These are phyloP conservation scores for Puntigrus tetrazona DNA, from an alignment of 2,113 vertebrate genomes.

Conservation along the genomic window DNA sequence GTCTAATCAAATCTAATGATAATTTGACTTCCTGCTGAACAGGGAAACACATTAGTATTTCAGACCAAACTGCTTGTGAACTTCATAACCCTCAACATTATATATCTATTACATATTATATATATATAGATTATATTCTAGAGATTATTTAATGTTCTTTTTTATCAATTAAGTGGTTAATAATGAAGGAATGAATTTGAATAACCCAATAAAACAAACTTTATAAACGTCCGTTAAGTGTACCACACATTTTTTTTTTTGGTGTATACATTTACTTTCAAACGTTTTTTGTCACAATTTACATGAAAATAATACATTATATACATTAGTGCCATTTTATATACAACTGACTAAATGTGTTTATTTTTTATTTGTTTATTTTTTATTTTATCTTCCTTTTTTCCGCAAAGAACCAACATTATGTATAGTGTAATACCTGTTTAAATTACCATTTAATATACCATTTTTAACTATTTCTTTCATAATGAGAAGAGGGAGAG, in stretches of 20 bases:
- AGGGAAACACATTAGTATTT: not conserved
- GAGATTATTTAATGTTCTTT: not conserved
- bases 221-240: not conserved
- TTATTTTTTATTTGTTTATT: not conserved
- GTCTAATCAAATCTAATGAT: conserved; percentile 45
- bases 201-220: not conserved
- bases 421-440: not conserved
- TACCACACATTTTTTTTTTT: not conserved
- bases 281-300: not conserved
- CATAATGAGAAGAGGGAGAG: not conserved
- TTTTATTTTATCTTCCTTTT: not conserved
- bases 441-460: no score
- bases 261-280: not conserved
- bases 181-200: not conserved
- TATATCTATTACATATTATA: not conserved
- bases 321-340: not conserved
- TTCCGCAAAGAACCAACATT: not conserved
- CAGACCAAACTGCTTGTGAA: conserved; percentile 22
- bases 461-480: not conserved
- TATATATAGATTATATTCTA: not conserved
- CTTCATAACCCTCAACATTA: not conserved
- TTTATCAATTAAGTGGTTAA: not conserved
- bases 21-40: conserved; percentile 47
- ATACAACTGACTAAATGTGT: not conserved
- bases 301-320: not conserved